phyloP scores from a whole-genome alignment of 2,113 vertebrate genomes.

The Tetrax tetrax region DNA sequence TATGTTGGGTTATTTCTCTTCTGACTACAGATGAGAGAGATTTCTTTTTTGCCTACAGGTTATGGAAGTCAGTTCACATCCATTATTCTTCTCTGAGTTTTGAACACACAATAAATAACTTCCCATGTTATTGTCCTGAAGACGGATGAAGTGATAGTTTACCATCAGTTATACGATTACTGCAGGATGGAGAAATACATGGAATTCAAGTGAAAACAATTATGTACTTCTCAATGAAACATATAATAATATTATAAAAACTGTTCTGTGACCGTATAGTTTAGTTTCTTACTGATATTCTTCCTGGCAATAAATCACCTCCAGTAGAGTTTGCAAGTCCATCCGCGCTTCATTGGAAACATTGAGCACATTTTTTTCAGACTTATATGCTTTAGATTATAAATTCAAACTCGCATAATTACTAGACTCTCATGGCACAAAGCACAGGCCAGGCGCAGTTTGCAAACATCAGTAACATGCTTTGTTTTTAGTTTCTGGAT shows the following conservation, averaged over 20 bases:
- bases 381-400: slow-evolving; percentile 5
- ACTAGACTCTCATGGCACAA: neutral
- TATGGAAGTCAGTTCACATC: neutral
- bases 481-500: slow-evolving; percentile 8
- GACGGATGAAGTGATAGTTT: neutral
- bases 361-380: neutral
- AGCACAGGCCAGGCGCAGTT: neutral
- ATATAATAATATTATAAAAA: neutral
- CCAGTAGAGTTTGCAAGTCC: neutral
- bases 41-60: neutral
- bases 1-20: neutral
- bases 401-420: neutral
- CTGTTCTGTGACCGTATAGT: neutral
- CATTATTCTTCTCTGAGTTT: neutral
- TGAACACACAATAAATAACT: neutral
- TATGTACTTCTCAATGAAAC: neutral
- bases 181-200: neutral
- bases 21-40: neutral
- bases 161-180: no score
- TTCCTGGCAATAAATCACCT: neutral
- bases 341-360: neutral
- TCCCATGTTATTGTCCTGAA: neutral
- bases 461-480: neutral
- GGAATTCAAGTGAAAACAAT: neutral
- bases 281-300: neutral